Conservation (phyloP, 2,797 vertebrate species). For the Poeciliopsis infans region DNA sequence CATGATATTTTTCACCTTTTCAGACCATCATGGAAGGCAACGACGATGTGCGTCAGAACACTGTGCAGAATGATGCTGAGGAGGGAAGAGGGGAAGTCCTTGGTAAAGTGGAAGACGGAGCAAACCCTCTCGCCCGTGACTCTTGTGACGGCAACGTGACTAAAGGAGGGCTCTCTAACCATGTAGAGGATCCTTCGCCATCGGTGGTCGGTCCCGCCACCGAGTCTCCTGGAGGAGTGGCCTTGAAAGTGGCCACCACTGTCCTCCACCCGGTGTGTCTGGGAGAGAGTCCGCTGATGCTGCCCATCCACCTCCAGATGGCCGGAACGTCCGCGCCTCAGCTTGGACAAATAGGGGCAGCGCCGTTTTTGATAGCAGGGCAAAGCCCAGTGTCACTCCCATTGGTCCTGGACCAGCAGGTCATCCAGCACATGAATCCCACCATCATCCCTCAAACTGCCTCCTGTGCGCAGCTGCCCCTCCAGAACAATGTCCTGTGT, state of each 20-base stretch:
- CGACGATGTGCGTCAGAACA: conserved; percentile 81
- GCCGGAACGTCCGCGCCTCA: conserved; percentile 85
- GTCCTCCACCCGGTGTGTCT: conserved; percentile 95
- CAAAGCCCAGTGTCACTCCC: conserved; percentile 92
- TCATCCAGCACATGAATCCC: conserved; percentile 93
- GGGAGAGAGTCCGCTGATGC: conserved; percentile 91
- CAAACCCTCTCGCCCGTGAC: conserved; percentile 81
- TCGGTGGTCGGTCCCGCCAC: conserved; percentile 78
- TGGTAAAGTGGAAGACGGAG: conserved; percentile 86
- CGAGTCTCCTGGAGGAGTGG: conserved; percentile 88
- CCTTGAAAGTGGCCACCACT: conserved; percentile 93
- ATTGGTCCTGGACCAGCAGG: conserved; percentile 92
- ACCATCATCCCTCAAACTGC: conserved; percentile 85
- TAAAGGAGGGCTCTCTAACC: conserved; percentile 85
- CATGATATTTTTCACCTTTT: conserved; percentile 51
- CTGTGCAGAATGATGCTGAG: conserved; percentile 78
- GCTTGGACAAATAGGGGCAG: conserved; percentile 82
- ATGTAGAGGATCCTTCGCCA: conserved; percentile 82
- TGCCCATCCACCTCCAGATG: conserved; percentile 91
- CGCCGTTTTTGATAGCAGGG: conserved; percentile 91
- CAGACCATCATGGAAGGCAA: conserved; percentile 85
- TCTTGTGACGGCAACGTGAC: conserved; percentile 85
- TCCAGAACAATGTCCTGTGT: conserved; percentile 87
- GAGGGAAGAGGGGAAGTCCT: conserved; percentile 46
- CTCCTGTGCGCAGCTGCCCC: conserved; percentile 78